Conservation (phyloP, 1,140 invertebrate genomes). For the Drosophila ercepeae region DNA sequence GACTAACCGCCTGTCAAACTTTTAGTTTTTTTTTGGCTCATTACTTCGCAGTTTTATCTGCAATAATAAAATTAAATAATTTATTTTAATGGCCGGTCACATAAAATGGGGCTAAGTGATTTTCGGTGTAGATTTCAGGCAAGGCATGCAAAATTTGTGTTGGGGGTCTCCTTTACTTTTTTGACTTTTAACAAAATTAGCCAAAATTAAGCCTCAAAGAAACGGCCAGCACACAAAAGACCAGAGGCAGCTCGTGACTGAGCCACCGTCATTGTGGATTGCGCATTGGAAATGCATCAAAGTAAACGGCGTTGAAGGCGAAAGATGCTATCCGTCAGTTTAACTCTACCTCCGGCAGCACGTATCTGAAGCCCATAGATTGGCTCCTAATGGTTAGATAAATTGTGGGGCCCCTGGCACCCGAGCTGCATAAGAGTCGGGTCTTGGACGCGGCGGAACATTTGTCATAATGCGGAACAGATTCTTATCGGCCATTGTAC, state of each 20-base stretch:
- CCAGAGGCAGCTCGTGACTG: constrained; percentile 61
- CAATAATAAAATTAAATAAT: constrained; percentile 81
- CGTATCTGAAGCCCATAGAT: constrained; percentile 61
- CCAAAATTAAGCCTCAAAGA: constrained; percentile 44
- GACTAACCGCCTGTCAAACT: constrained; percentile 58
- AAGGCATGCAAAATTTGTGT: constrained; percentile 53
- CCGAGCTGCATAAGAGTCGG: constrained; percentile 63
- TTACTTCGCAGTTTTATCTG: constrained; percentile 63
- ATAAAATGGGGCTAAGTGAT: constrained; percentile 76
- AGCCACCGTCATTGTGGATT: constrained; percentile 36
- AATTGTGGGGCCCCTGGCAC: constrained; percentile 51
- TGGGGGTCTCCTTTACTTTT: constrained; percentile 15
- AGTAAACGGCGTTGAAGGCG: constrained; percentile 54
- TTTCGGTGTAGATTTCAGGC: constrained; percentile 70
- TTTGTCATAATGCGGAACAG: constrained; percentile 77
- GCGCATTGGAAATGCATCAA: constrained; percentile 57
- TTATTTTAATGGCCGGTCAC: constrained; percentile 68
- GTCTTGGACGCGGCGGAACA: constrained; percentile 28
- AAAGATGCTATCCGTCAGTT: constrained; percentile 63
- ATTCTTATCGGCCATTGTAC: constrained; percentile 20
- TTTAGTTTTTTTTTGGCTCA: constrained; percentile 35
- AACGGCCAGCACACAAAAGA: constrained; percentile 38
- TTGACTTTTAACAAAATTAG: constrained; percentile 49
- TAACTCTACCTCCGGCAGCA: constrained; percentile 48
- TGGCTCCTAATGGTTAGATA: constrained; percentile 60